These are phyloP conservation scores for Lasiurus borealis DNA, from an alignment of 2,113 vertebrate species.

Conservation along the genomic window DNA sequence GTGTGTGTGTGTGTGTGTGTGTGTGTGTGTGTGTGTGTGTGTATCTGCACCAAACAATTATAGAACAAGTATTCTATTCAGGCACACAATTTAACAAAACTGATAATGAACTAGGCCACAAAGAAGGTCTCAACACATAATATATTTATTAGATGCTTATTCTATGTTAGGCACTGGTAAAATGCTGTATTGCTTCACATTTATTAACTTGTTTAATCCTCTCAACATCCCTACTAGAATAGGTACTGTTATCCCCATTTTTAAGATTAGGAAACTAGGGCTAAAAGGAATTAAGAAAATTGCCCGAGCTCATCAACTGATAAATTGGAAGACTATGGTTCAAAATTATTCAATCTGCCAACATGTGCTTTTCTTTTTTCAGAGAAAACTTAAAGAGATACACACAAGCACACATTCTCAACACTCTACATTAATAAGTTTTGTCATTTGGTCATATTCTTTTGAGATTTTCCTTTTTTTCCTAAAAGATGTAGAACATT, in stretches of 20 bases:
- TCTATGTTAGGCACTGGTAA: background rate
- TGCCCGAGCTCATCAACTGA: background rate
- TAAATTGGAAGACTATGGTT: background rate
- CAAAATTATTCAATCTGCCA: background rate
- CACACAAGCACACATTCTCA: background rate
- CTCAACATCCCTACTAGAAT: background rate
- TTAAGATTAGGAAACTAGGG: background rate
- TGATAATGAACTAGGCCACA: background rate
- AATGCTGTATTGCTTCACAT: background rate
- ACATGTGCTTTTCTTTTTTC: background rate
- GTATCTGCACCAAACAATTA: background rate
- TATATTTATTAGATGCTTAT: background rate
- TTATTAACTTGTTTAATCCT: background rate
- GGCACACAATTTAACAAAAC: slow-evolving; percentile 11
- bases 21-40: background rate
- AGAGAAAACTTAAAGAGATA: background rate
- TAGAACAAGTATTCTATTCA: background rate
- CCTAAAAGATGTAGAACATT: background rate
- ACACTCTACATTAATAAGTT: background rate
- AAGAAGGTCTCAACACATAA: background rate
- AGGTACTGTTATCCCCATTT: background rate
- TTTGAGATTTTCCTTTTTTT: background rate
- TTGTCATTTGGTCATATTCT: slow-evolving; percentile 35
- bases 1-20: background rate
- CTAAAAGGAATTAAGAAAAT: slow-evolving; percentile 44